Evolutionary conservation across 2,113 vertebrate genomes (phyloP).

Genomic region (Archilochus colubris): DNA sequence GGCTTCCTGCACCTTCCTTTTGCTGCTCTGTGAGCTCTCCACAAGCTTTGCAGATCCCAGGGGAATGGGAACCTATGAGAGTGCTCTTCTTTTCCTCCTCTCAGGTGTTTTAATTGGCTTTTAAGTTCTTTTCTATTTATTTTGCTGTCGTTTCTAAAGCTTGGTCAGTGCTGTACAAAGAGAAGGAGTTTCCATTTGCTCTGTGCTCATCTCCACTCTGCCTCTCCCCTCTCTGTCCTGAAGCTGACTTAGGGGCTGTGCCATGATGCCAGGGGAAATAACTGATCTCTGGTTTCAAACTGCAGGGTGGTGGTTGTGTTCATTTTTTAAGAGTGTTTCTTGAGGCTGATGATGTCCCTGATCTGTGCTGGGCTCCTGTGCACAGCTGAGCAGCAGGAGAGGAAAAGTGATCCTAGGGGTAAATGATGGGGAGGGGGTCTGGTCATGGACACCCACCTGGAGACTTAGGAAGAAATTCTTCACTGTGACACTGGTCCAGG

Average conservation of each 20-base stretch:
- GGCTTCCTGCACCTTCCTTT: background rate
- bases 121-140: background rate
- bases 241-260: too few relatives aligned
- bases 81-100: background rate
- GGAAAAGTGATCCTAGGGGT: too few relatives aligned
- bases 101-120: background rate
- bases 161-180: background rate
- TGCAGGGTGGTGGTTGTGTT: too few relatives aligned
- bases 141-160: background rate
- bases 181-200: background rate
- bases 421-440: background rate
- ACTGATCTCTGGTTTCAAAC: too few relatives aligned
- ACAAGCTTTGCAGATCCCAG: background rate
- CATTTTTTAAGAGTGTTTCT: too few relatives aligned
- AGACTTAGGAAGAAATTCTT: background rate
- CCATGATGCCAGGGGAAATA: too few relatives aligned
- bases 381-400: too few relatives aligned
- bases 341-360: too few relatives aligned
- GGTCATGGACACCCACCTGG: background rate
- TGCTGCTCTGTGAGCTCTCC: background rate
- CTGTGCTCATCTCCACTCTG: background rate
- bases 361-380: too few relatives aligned
- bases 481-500: too few relatives aligned
- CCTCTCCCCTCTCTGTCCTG: background rate
- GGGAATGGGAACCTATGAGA: background rate